A percentile compares a stretch with the other conserved stretches of the same genome.
phyloP scores from a whole-genome alignment of 2,113 vertebrate genomes.

The Aspiorhynchus laticeps region DNA sequence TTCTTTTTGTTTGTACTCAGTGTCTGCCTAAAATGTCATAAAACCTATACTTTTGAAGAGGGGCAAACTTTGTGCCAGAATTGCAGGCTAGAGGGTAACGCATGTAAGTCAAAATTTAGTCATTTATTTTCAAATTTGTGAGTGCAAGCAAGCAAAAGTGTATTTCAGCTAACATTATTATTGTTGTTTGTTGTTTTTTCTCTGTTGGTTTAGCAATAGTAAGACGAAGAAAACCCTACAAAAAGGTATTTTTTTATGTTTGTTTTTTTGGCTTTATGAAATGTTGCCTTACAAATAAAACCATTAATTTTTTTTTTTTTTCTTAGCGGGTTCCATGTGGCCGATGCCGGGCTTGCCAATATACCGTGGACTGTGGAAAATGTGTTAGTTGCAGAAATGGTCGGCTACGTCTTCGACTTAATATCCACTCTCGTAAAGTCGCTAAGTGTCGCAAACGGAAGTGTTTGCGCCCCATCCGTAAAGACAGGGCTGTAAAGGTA shows the following conservation, averaged over 20 bases:
- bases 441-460: constrained; percentile 73
- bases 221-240: constrained; percentile 71
- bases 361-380: constrained; percentile 79
- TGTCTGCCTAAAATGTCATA: constrained; percentile 70
- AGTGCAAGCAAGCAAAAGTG: no score
- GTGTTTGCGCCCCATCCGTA: constrained; percentile 77
- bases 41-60: constrained; percentile 66
- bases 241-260: constrained; percentile 70
- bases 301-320: neutral
- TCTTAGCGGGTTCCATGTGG: constrained; percentile 83
- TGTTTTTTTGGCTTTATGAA: neutral
- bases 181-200: neutral
- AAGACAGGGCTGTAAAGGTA: constrained; percentile 49
- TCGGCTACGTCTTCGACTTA: constrained; percentile 58
- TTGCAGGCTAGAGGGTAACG: constrained; percentile 69
- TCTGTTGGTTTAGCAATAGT: constrained; percentile 58
- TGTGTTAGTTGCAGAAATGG: constrained; percentile 81
- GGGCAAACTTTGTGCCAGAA: constrained; percentile 71
- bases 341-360: constrained; percentile 82
- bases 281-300: neutral
- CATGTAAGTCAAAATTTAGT: constrained; percentile 29
- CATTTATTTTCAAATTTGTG: no score
- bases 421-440: constrained; percentile 63
- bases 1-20: constrained; percentile 54
- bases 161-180: no score